Percentiles rank a stretch among this genome's conserved stretches.
Conservation (phyloP, 2,113 vertebrate species). For the Eretmochelys imbricata region DNA sequence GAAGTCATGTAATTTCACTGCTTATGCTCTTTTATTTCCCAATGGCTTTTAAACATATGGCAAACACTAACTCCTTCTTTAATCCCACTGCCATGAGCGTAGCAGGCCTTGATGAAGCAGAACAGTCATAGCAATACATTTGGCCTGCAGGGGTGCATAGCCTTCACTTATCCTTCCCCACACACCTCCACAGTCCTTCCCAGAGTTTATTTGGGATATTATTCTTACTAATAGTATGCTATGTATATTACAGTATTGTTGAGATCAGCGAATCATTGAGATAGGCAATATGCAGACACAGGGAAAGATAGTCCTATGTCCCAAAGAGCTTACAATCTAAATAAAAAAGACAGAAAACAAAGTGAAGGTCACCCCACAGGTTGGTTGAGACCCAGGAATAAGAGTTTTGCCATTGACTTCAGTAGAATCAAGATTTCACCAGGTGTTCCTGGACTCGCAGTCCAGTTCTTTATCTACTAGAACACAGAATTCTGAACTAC, state of each 20-base stretch:
- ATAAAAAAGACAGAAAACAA: not conserved
- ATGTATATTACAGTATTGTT: not conserved
- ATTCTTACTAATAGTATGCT: not conserved
- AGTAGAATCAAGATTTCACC: not conserved
- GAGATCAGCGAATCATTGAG: rapidly evolving
- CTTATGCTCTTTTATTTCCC: not conserved
- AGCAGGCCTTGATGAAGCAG: not conserved
- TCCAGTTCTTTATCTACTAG: not conserved
- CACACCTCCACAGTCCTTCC: not conserved
- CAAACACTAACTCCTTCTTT: not conserved
- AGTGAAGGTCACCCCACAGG: not conserved
- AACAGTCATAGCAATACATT: not conserved
- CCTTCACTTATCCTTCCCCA: not conserved
- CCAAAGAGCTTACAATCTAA: not conserved
- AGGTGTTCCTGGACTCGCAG: rapidly evolving
- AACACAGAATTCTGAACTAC: not conserved
- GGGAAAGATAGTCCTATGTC: not conserved
- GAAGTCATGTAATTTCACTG: not conserved
- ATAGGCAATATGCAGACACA: not conserved
- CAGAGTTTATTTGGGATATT: not conserved
- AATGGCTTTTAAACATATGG: not conserved
- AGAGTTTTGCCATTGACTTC: not conserved
- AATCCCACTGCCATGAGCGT: not conserved
- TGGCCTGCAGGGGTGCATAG: not conserved
- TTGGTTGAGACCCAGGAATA: rapidly evolving